Conservation (phyloP, 2,888 invertebrate species). For the Drosophila colorata region DNA sequence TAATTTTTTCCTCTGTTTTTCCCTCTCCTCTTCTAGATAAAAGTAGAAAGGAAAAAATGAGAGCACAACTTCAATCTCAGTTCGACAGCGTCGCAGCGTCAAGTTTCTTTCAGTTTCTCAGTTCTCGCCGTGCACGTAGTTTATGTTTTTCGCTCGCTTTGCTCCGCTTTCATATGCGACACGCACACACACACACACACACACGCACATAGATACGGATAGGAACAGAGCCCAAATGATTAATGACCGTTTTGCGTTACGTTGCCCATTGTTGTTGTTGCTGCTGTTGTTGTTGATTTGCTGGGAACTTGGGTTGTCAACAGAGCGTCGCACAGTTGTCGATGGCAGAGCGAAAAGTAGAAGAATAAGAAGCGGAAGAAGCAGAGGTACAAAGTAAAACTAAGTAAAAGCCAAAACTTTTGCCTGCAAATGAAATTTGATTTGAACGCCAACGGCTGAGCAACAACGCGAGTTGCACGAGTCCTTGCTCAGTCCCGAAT, state of each 20-base stretch:
- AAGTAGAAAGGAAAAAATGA: constrained; percentile 3
- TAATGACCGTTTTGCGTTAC: constrained; percentile 77
- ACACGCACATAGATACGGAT: constrained; percentile 19
- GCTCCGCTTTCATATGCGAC: constrained; percentile 33
- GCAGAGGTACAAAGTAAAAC: constrained; percentile 65
- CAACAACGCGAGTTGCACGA: constrained; percentile 47
- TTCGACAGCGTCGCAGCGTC: constrained; percentile 58
- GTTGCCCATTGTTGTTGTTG: constrained; percentile 25
- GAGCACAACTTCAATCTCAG: constrained; percentile 52
- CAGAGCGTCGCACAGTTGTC: constrained; percentile 63
- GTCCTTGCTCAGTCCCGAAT: not conserved
- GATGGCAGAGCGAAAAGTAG: constrained; percentile 49
- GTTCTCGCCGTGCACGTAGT: constrained; percentile 58
- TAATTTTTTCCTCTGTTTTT: constrained; percentile 21
- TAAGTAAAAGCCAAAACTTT: constrained; percentile 76
- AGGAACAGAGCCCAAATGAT: constrained; percentile 72
- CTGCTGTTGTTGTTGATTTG: constrained; percentile 61
- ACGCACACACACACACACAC: constrained; percentile 24
- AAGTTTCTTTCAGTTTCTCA: constrained; percentile 26
- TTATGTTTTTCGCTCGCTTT: constrained; percentile 51
- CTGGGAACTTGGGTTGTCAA: constrained; percentile 55
- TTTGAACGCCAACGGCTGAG: constrained; percentile 65
- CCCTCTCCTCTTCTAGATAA: no score
- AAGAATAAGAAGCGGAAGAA: constrained; percentile 2
- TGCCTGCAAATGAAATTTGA: constrained; percentile 77